A percentile compares a stretch with the other conserved stretches of the same genome.
Conservation (phyloP, 2,797 vertebrate species). For the Lagorchestes hirsutus region DNA sequence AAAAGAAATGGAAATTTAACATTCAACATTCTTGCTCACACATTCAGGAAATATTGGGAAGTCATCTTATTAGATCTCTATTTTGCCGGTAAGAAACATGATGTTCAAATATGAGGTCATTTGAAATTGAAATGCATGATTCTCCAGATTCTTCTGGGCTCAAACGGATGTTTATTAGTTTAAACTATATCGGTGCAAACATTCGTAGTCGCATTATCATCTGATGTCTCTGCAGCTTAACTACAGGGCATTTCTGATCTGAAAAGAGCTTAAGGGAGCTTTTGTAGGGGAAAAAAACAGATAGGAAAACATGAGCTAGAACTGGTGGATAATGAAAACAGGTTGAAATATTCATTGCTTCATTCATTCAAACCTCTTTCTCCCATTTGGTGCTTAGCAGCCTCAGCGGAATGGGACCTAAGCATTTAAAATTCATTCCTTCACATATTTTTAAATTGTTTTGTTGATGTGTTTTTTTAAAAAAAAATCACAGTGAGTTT, state of each 20-base stretch:
- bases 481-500: not conserved
- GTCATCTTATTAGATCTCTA: constrained; percentile 29
- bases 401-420: not conserved
- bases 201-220: not conserved
- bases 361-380: not conserved
- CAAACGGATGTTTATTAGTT: constrained; percentile 2
- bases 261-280: constrained; percentile 1
- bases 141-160: not conserved
- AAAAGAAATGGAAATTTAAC: constrained; percentile 5
- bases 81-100: constrained; percentile 3
- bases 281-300: not conserved
- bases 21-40: not conserved
- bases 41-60: constrained; percentile 38
- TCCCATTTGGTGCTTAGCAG: not conserved
- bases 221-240: not conserved
- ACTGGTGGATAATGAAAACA: not conserved
- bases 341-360: not conserved
- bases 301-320: not conserved
- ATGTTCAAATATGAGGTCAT: not conserved
- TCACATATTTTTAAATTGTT: not conserved
- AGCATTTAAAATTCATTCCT: not conserved
- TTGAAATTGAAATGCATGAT: not conserved
- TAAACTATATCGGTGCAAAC: not conserved
- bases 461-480: not conserved
- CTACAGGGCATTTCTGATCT: constrained; percentile 1